These are phyloP conservation scores for Thunnus thynnus DNA, from an alignment of 2,113 vertebrate genomes.

Conservation along the genomic window DNA sequence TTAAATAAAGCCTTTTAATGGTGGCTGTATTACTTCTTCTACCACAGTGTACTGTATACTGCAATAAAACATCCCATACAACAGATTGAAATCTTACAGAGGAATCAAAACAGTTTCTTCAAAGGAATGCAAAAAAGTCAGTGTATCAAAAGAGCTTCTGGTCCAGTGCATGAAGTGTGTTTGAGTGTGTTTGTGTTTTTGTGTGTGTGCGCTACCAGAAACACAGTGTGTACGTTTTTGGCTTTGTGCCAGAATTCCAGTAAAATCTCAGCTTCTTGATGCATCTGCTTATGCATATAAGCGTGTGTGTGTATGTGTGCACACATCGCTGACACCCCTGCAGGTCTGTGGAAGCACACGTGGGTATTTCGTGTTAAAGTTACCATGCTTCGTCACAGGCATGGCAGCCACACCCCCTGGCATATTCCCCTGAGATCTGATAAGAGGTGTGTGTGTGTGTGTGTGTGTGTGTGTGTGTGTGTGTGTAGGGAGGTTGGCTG, in stretches of 20 bases:
- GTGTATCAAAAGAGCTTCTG: slow-evolving; percentile 6
- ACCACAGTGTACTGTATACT: not conserved
- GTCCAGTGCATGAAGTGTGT: not conserved
- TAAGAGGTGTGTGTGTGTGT: slow-evolving; percentile 51
- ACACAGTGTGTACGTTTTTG: slow-evolving; percentile 18
- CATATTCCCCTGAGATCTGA: slow-evolving; percentile 74
- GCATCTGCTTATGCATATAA: slow-evolving; percentile 58
- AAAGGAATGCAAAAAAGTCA: slow-evolving; percentile 7
- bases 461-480: slow-evolving; percentile 15
- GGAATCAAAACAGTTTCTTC: slow-evolving; percentile 13
- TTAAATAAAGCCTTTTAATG: not conserved
- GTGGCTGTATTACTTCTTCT: not conserved
- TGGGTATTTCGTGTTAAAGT: slow-evolving; percentile 57
- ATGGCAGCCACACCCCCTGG: slow-evolving; percentile 74
- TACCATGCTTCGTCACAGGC: slow-evolving; percentile 66
- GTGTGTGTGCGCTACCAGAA: slow-evolving; percentile 2
- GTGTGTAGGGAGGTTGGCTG: slow-evolving; percentile 8
- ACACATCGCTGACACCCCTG: slow-evolving; percentile 48
- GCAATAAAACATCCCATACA: not conserved
- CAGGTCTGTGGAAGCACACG: slow-evolving; percentile 55
- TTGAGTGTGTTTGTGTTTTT: slow-evolving; percentile 14
- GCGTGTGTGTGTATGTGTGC: not conserved
- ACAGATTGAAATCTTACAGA: slow-evolving; percentile 20
- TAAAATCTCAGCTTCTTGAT: slow-evolving; percentile 38
- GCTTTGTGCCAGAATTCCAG: slow-evolving; percentile 57